Conservation (phyloP, 2,797 vertebrate species). For the Anas capensis region DNA sequence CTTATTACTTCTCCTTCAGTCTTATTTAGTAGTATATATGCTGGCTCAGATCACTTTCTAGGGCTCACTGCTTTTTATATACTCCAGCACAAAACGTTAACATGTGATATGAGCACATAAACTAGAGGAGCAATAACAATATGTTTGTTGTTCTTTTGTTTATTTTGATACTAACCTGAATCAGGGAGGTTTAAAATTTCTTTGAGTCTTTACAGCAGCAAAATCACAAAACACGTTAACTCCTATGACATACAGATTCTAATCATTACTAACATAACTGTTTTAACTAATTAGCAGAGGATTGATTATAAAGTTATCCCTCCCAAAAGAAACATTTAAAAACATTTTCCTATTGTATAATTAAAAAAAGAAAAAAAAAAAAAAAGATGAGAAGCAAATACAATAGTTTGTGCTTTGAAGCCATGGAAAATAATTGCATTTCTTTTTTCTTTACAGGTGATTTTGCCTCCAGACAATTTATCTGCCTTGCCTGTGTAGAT, state of each 20-base stretch:
- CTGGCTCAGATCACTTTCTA: neutral
- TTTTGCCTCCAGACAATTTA: neutral
- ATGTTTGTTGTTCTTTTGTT: neutral
- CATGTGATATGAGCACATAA: neutral
- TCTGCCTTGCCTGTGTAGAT: neutral
- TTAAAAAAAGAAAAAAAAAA: neutral
- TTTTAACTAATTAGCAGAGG: neutral
- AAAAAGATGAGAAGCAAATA: neutral
- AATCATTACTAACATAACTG: neutral
- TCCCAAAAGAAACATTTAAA: neutral
- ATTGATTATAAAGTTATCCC: neutral
- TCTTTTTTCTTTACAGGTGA: neutral
- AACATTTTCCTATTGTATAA: neutral
- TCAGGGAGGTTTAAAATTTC: neutral
- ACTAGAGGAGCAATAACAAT: neutral
- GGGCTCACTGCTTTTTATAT: neutral
- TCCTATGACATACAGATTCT: neutral
- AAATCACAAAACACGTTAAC: neutral
- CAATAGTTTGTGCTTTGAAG: neutral
- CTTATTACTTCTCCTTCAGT: constrained; percentile 1
- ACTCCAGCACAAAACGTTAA: neutral
- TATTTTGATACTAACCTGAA: neutral
- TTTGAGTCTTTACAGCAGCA: neutral
- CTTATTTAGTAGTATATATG: neutral
- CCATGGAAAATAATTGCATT: neutral